Conservation (phyloP, 2,888 invertebrate genomes). For the Pseudococcus viburni region DNA sequence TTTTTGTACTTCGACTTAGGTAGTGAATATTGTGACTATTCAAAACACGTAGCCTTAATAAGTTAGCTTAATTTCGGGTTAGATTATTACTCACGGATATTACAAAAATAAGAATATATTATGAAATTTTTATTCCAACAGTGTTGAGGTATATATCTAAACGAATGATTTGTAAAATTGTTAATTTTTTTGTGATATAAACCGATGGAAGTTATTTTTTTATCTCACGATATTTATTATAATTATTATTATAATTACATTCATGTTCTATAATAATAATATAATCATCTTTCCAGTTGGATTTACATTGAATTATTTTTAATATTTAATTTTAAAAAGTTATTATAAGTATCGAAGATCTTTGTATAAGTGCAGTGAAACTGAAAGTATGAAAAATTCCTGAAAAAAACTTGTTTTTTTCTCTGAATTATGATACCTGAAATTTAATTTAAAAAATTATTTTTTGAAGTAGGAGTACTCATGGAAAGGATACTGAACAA, state of each 20-base stretch:
- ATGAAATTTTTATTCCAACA: neutral
- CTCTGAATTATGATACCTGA: too few relatives aligned
- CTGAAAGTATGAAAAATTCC: too few relatives aligned
- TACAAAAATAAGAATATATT: neutral
- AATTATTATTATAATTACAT: neutral
- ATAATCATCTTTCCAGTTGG: too few relatives aligned
- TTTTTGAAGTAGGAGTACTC: too few relatives aligned
- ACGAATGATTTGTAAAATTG: neutral
- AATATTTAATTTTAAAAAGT: too few relatives aligned
- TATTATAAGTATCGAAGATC: too few relatives aligned
- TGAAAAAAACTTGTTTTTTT: too few relatives aligned
- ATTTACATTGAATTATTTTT: too few relatives aligned
- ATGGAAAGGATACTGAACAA: too few relatives aligned
- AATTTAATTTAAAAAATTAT: too few relatives aligned
- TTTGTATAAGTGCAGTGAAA: too few relatives aligned
- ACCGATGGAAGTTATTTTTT: neutral
- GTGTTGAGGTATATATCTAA: neutral
- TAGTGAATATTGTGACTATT: conserved; percentile 4
- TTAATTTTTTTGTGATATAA: neutral
- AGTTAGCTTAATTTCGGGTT: neutral
- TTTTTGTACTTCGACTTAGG: neutral
- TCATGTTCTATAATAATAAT: neutral
- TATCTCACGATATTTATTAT: neutral
- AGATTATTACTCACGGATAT: neutral
- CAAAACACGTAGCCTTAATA: neutral